These are phyloP conservation scores for Sphinx pinastri DNA, from an alignment of 2,888 invertebrate species.

Conservation along the genomic window DNA sequence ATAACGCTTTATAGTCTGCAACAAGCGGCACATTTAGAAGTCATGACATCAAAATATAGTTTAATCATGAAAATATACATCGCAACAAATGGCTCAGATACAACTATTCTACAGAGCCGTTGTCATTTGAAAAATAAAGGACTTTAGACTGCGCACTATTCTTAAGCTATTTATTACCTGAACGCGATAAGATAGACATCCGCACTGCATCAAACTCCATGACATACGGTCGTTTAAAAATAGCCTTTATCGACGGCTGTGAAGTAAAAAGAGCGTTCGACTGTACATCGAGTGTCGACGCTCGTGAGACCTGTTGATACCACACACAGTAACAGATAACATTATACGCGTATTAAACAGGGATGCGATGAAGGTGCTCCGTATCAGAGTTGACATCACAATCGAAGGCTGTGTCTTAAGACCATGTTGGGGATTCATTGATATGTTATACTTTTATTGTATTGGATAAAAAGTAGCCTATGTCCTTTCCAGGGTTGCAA, in stretches of 20 bases:
- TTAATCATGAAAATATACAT: too few species aligned
- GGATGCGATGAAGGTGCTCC: too few species aligned
- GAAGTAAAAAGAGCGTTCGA: constrained; percentile 23
- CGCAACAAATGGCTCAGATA: not conserved
- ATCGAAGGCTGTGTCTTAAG: not conserved
- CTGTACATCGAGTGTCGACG: too few species aligned
- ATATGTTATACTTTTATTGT: not conserved
- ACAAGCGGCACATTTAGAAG: too few species aligned
- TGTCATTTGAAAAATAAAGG: not conserved
- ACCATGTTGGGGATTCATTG: not conserved
- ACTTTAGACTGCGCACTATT: not conserved
- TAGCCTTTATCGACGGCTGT: constrained; percentile 43
- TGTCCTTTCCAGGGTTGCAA: too few species aligned
- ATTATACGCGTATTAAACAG: too few species aligned
- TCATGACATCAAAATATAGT: too few species aligned
- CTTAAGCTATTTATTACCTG: constrained; percentile 13
- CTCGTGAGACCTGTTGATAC: too few species aligned
- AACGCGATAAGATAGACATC: constrained; percentile 55
- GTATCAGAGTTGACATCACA: not conserved
- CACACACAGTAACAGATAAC: too few species aligned
- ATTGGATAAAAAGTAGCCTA: not conserved
- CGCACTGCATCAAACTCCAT: constrained; percentile 36
- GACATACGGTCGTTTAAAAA: constrained; percentile 45
- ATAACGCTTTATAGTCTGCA: too few species aligned
- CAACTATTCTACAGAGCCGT: too few species aligned